Evolutionary conservation across 2,113 vertebrate genomes (phyloP).

Genomic region (Hepsetus odoe): DNA sequence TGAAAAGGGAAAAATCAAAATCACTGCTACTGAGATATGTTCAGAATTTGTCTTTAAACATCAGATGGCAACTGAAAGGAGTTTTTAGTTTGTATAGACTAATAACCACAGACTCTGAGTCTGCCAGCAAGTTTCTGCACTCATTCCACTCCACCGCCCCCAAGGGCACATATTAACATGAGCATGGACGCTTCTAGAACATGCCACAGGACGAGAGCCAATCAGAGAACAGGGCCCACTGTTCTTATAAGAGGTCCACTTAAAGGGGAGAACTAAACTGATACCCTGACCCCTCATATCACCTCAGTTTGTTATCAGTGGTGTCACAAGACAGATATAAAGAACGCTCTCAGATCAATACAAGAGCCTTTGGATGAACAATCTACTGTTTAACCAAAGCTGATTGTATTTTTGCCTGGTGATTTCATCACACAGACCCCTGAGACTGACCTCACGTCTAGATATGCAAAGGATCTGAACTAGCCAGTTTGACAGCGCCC

Average conservation of each 20-base stretch:
- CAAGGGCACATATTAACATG: conserved; percentile 1
- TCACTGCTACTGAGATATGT: neutral
- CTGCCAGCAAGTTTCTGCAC: neutral
- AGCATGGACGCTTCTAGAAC: conserved; percentile 7
- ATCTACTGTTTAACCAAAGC: neutral
- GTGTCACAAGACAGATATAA: conserved; percentile 12
- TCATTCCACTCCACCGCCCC: conserved; percentile 1
- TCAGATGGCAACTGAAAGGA: neutral
- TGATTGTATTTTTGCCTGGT: too few relatives aligned
- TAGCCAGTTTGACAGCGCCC: neutral
- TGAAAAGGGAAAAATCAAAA: neutral
- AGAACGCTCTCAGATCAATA: neutral
- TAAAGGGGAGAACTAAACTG: neutral
- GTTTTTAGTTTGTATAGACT: neutral
- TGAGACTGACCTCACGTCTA: neutral
- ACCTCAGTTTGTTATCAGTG: neutral
- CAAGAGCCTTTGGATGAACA: neutral
- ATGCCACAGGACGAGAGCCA: conserved; percentile 12
- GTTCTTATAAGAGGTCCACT: conserved; percentile 5
- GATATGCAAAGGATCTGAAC: neutral
- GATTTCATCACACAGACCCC: neutral
- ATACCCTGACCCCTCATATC: neutral
- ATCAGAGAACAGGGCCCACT: conserved; percentile 4
- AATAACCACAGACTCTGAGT: neutral
- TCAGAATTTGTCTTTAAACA: neutral